Evolutionary conservation across 2,113 vertebrate genomes (phyloP), one percentile per base, ranked within the genome.

Genomic region (Saimiri boliviensis): DNA sequence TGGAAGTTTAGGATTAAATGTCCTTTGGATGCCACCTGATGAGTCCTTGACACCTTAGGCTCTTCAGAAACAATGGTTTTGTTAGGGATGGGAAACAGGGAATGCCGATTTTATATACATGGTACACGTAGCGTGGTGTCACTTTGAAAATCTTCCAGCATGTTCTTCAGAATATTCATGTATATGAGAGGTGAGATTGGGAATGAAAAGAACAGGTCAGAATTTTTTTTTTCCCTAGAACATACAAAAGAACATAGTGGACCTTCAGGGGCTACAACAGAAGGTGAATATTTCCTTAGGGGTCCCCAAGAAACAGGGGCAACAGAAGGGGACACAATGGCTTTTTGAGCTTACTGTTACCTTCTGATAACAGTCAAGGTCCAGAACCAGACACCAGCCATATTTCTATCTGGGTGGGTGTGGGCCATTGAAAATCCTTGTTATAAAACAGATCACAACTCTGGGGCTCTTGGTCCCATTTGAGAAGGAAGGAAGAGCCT

Each of bases 131-230:
- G 90, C 63, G 9, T 70, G 23, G 52, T 73, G 27, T 52, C 71
- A 91, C 42, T 94, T 82, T n/a, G 84, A 79, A 93, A 71, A 45
- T 40, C 80, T 97, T 95, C 80, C 63, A 45, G 70, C 89, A 77
- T 76, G 68, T 92, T 93, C 73, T 91, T 94, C 37, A 70, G 86
- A 88, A 37, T 91, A 42, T 40, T 25, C 35, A n/a, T n/a, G 81
- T 47, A 60, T 2, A 73, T 40, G 20, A 42, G 77, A 93, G 42
- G 35, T 37, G 60, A 89, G n/a, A 23, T 30, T 92, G 91, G 76
- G 10, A n/a, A 35, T 52, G n/a, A 45, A 58, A 81, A 82, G 52
- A n/a, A 56, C 63, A 60, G 56, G 37, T 40, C 5, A 5, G 21
- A 2, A 0, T 73, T 47, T 85, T 86, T 58, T 45, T 86, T 42